Conservation (phyloP, 2,888 invertebrate species). For the Elysia crispata region DNA sequence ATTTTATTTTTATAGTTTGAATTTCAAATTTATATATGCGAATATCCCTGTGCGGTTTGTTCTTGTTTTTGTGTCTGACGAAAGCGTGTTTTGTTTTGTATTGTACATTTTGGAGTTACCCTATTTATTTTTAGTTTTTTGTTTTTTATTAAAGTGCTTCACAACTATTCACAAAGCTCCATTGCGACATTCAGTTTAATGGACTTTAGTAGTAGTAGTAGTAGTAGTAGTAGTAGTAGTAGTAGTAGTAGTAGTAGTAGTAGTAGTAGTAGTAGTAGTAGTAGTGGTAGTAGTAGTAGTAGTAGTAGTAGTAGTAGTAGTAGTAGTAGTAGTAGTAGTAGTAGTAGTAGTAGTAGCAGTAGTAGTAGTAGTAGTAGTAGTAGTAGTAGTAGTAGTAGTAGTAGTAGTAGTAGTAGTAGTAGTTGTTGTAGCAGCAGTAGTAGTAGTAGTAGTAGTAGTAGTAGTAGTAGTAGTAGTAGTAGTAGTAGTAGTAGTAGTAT, state of each 20-base stretch:
- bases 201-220: no score
- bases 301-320: conserved; percentile 9
- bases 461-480: conserved; percentile 9
- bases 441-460: conserved; percentile 9
- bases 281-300: conserved; percentile 1
- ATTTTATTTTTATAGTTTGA: no score
- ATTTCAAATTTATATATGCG: no score
- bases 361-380: conserved; percentile 9
- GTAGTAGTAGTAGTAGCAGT: conserved; percentile 1
- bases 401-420: not conserved
- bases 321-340: conserved; percentile 4
- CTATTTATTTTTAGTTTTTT: no score
- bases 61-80: no score
- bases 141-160: no score
- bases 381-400: conserved; percentile 9
- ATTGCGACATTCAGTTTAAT: no score
- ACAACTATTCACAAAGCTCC: no score
- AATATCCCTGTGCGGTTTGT: no score
- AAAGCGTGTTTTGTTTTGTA: no score
- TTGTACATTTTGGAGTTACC: no score
- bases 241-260: conserved; percentile 9
- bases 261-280: conserved; percentile 9
- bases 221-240: conserved; percentile 9
- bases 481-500: no score
- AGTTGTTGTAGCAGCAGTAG: not conserved